Conservation (phyloP, 2,888 invertebrate species). For the Epirrhoe alternata region DNA sequence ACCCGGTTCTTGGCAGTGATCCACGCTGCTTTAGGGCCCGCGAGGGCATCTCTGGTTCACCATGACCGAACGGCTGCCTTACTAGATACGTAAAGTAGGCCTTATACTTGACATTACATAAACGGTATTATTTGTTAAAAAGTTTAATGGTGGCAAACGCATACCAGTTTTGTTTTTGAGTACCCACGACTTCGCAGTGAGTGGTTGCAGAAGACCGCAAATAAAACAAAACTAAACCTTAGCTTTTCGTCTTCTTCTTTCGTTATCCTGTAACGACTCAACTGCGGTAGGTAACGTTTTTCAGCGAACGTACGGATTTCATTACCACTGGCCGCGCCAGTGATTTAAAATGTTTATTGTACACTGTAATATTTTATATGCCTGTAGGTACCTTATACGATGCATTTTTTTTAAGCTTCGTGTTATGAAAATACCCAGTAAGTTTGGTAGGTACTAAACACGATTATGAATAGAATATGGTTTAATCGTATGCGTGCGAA, state of each 20-base stretch:
- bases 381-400: not conserved
- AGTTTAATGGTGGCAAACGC: not conserved
- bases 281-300: not conserved
- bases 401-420: not conserved
- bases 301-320: not conserved
- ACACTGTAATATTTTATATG: no score
- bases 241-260: no score
- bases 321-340: no score
- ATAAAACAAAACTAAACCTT: no score
- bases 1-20: constrained; percentile 39
- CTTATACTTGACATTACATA: constrained; percentile 38
- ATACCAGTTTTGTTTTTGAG: not conserved
- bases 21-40: constrained; percentile 43
- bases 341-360: no score
- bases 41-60: constrained; percentile 51
- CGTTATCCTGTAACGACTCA: no score
- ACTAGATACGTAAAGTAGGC: constrained; percentile 28
- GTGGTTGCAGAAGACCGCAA: not conserved
- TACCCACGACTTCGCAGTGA: not conserved
- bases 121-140: constrained; percentile 3
- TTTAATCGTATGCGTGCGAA: constrained; percentile 13
- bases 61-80: constrained; percentile 53
- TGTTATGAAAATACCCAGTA: not conserved
- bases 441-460: not conserved
- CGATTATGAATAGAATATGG: not conserved